Base-by-base conservation (phyloP, 1,140 invertebrate genomes). In the Achatina immaculata region DNA sequence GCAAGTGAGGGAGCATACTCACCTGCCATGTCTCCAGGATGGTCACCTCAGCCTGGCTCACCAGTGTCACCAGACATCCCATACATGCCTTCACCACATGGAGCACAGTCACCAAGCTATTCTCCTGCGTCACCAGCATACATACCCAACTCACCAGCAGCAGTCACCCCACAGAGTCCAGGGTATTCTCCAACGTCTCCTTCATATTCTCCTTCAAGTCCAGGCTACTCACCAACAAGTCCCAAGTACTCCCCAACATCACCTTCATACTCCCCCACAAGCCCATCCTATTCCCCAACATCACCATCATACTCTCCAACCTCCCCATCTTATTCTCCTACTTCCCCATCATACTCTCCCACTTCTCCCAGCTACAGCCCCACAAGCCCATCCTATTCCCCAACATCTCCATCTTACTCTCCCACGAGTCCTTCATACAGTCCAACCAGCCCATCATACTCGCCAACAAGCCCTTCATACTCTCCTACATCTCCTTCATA, bases 401-500 rank as follows among this genome's bases (percentile, higher is more conserved):
- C 91, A 42, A 89, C 90, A 19, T 86, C 85, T 75, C 95, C 95
- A 0, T 96, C 95, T 85, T 97, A 97, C 91, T 96, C 96, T 0
- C 96, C 96, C 0, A 95, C 95, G 1, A 81, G 85, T 43, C 89
- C 89, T 4, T 94, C 93, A 84, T 96, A 96, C 89, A 95, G 95
- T 3, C 93, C 92, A 40, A 92, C 92, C 0, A 90, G 95, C 55
- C 89, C 90, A 7, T 85, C 83, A 24, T 92, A 91, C 81, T 88
- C 85, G 24, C 90, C 93, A 24, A 92, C 95, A 0, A 96, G 94
- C 81, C 96, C 96, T 0, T 94, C 94, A 28, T 96, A 95, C 87
- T 85, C 81, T 51, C 89, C 90, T 71, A 90, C 96, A 0, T 94
- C 93, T 86, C 95, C 95, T 0, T 94, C 93, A 21, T 96, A 96